Conservation (phyloP, 2,113 vertebrate species). For the Puma concolor region DNA sequence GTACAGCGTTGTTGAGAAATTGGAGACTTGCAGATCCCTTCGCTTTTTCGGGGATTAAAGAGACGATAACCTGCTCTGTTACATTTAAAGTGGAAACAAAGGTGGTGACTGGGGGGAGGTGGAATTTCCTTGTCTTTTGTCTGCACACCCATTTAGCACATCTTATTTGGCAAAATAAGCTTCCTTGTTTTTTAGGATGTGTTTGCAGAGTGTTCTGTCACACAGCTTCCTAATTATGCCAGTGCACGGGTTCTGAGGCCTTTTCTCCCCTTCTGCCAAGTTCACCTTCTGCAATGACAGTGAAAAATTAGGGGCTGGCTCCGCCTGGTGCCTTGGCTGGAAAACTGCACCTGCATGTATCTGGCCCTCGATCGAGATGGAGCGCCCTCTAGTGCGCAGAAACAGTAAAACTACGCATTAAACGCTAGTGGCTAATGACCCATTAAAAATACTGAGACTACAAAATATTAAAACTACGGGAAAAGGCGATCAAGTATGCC, state of each 20-base stretch:
- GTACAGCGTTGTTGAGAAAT: background rate
- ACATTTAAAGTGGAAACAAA: background rate
- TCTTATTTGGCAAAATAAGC: background rate
- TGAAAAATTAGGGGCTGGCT: slow-evolving; percentile 54
- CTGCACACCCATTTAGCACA: background rate
- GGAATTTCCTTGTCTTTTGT: background rate
- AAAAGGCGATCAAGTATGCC: background rate
- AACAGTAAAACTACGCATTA: background rate
- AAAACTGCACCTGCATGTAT: background rate
- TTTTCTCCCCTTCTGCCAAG: background rate
- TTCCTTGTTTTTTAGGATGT: background rate
- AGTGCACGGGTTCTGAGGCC: background rate
- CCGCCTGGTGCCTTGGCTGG: background rate
- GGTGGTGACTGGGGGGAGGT: background rate
- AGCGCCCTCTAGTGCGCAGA: background rate
- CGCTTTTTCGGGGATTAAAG: slow-evolving; percentile 32
- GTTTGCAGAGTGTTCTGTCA: background rate
- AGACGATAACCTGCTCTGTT: background rate
- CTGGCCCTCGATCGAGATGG: background rate
- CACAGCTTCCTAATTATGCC: background rate
- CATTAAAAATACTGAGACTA: background rate
- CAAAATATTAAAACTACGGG: background rate
- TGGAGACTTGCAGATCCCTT: background rate
- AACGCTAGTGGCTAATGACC: background rate
- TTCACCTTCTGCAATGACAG: background rate